Evolutionary conservation across 2,797 vertebrate species (phyloP).

Genomic region (Aulostomus chinensis): DNA sequence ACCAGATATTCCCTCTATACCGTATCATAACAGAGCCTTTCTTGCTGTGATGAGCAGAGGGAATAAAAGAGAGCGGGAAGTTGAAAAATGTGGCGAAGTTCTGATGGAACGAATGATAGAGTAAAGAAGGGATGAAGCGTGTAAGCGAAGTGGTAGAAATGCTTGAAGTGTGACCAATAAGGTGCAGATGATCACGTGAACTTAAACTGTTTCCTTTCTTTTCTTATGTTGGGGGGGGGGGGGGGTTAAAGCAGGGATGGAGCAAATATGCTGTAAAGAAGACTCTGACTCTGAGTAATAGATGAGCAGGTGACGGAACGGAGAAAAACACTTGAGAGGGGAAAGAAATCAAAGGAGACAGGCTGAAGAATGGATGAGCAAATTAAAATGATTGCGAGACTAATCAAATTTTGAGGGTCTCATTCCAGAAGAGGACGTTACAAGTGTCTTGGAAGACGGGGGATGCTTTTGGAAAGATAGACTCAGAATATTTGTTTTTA

Average conservation of each 20-base stretch:
- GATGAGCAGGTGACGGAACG: slow-evolving; percentile 18
- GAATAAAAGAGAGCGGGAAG: too few species aligned
- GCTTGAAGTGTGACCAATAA: slow-evolving; percentile 51
- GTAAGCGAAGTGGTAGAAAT: slow-evolving; percentile 1
- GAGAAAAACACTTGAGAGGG: slow-evolving; percentile 23
- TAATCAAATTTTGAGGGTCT: slow-evolving; percentile 30
- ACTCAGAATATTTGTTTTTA: too few species aligned
- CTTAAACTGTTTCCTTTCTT: slow-evolving; percentile 3
- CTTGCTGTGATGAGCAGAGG: too few species aligned
- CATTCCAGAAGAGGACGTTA: not conserved
- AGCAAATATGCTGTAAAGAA: slow-evolving; percentile 1
- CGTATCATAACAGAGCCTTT: too few species aligned
- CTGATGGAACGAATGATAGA: too few species aligned
- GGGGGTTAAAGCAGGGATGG: slow-evolving; percentile 1
- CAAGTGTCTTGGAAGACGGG: too few species aligned
- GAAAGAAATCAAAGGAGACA: slow-evolving; percentile 13
- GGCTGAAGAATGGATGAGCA: slow-evolving; percentile 7
- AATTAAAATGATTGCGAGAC: slow-evolving; percentile 26
- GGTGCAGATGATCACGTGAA: slow-evolving; percentile 17
- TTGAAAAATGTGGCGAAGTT: too few species aligned
- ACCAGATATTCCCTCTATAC: too few species aligned
- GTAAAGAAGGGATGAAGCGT: too few species aligned
- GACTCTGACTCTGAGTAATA: not conserved
- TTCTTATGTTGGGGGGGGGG: too few species aligned
- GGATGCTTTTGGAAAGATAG: too few species aligned